These are phyloP conservation scores for Nomada fucata DNA, from an alignment of 2,888 invertebrate genomes.

Conservation along the genomic window DNA sequence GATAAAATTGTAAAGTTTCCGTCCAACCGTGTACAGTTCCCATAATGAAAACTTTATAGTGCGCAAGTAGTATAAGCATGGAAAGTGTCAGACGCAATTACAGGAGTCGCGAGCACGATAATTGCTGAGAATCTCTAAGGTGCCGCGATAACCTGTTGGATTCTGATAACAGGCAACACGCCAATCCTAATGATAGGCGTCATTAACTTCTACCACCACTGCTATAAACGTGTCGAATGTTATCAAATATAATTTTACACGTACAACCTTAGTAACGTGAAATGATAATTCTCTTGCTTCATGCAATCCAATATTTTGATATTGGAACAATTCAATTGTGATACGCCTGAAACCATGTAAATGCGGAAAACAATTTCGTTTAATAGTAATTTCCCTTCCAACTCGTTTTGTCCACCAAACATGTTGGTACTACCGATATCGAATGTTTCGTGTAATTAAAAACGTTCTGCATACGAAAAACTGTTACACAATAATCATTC, in stretches of 20 bases:
- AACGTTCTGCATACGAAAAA: no score
- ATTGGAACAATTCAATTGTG: background rate
- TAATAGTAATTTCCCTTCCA: no score
- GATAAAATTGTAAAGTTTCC: constrained; percentile 2
- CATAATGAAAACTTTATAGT: constrained; percentile 30
- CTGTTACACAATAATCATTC: no score
- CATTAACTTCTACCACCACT: constrained; percentile 28
- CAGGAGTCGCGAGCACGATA: constrained; percentile 50
- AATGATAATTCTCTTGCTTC: background rate
- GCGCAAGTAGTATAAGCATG: constrained; percentile 57
- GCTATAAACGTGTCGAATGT: background rate
- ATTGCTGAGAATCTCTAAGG: constrained; percentile 59
- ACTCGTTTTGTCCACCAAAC: no score
- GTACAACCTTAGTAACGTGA: background rate
- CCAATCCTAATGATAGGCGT: constrained; percentile 28
- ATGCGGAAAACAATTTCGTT: background rate
- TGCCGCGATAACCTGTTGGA: constrained; percentile 65
- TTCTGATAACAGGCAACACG: constrained; percentile 49
- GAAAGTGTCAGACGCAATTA: constrained; percentile 64
- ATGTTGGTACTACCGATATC: no score
- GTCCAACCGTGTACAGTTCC: background rate
- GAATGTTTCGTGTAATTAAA: no score
- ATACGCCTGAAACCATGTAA: background rate
- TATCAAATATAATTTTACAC: background rate
- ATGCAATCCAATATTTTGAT: no score